A percentile compares a stretch with the other conserved stretches of the same genome.
These are phyloP conservation scores for Montipora foliosa DNA, from an alignment of 64 coral and sea anemone species.

Conservation along the genomic window DNA sequence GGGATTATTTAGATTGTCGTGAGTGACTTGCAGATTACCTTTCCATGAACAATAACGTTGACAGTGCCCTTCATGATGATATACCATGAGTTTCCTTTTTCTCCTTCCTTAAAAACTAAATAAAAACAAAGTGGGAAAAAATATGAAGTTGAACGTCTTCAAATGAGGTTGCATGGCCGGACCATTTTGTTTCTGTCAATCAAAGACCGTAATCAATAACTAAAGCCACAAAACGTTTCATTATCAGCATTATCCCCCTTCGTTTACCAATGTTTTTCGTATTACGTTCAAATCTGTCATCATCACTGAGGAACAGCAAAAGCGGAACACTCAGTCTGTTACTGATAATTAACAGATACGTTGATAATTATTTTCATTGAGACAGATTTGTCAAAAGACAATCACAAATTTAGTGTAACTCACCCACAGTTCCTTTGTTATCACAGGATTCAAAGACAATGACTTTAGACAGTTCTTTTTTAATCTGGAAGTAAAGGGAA, in stretches of 20 bases:
- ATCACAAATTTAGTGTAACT: slow-evolving; percentile 1
- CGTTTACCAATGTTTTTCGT: too few species aligned
- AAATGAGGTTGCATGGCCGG: neutral
- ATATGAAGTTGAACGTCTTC: neutral
- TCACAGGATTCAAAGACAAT: slow-evolving; percentile 72
- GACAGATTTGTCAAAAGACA: too few species aligned
- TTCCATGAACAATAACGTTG: slow-evolving; percentile 85
- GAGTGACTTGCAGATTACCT: slow-evolving; percentile 37
- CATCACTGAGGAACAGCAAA: too few species aligned
- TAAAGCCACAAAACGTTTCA: too few species aligned
- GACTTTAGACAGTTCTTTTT: slow-evolving; percentile 72
- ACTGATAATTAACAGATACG: too few species aligned
- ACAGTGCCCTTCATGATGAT: slow-evolving; percentile 91
- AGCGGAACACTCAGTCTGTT: too few species aligned
- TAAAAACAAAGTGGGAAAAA: neutral
- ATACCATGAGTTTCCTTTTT: slow-evolving; percentile 82
- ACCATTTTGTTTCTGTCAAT: neutral
- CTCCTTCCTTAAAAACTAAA: slow-evolving; percentile 81
- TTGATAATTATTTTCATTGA: too few species aligned
- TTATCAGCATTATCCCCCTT: too few species aligned
- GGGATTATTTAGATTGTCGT: too few species aligned
- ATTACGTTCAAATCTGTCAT: too few species aligned
- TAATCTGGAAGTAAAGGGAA: slow-evolving; percentile 56
- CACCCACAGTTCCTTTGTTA: slow-evolving; percentile 73
- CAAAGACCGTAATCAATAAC: too few species aligned